phyloP scores from a whole-genome alignment of 2,888 invertebrate genomes.

The Petrolisthes manimaculis region DNA sequence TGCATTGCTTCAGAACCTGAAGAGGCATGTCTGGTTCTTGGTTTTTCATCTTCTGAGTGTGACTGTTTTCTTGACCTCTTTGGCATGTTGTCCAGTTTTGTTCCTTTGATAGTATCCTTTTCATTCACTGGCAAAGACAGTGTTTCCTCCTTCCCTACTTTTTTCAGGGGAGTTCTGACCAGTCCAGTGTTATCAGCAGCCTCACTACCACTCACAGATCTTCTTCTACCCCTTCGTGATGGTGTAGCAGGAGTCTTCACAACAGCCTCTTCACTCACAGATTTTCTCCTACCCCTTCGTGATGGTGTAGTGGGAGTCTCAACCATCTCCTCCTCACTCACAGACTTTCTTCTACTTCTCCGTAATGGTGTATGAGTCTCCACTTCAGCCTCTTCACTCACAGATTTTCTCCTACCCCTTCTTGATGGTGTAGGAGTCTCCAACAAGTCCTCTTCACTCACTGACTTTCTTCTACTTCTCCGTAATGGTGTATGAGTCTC shows the following conservation, averaged over 20 bases:
- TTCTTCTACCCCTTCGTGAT: conserved; percentile 4
- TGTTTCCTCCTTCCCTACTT: neutral
- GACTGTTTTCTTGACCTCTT: conserved; percentile 28
- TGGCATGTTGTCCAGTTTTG: neutral
- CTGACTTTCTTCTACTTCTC: neutral
- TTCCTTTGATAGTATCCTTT: neutral
- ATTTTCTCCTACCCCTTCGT: neutral
- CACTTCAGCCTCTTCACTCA: neutral
- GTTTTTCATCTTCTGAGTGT: conserved; percentile 23
- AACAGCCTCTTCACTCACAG: neutral
- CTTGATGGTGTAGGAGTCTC: neutral
- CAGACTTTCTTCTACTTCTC: conserved; percentile 6
- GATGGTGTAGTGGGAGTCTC: neutral
- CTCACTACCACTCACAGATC: conserved; percentile 9
- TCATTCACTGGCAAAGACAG: neutral
- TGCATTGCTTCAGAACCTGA: neutral
- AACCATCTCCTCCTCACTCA: neutral
- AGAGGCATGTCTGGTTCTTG: conserved; percentile 1
- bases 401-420: conserved; percentile 5
- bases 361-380: neutral
- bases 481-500: neutral
- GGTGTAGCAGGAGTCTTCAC: conserved; percentile 10
- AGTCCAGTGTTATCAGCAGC: neutral
- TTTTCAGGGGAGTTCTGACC: conserved; percentile 5
- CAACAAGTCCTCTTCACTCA: neutral